Conservation (phyloP, 2,797 vertebrate genomes). For the Diceros bicornis region DNA sequence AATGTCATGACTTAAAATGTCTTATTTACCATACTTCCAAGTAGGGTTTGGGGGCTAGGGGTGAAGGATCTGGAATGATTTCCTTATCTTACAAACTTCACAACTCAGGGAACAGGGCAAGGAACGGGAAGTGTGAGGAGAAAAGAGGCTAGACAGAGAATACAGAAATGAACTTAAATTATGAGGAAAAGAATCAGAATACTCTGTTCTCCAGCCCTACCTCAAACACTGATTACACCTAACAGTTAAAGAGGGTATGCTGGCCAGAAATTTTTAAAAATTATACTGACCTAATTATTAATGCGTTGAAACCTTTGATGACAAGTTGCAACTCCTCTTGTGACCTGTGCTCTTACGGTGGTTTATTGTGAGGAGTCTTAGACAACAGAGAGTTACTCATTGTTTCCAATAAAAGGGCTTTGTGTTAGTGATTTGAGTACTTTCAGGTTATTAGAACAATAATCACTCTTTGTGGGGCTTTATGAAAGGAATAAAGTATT, state of each 20-base stretch:
- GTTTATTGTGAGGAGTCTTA: conserved; percentile 40
- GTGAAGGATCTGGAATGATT: conserved; percentile 15
- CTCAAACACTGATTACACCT: not conserved
- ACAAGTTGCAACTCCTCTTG: not conserved
- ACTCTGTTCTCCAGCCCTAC: not conserved
- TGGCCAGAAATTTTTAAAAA: not conserved
- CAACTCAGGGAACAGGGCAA: not conserved
- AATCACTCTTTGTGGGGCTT: not conserved
- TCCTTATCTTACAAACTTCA: conserved; percentile 9
- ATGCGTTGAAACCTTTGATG: conserved; percentile 18
- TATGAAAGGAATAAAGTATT: conserved; percentile 16
- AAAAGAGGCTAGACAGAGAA: not conserved
- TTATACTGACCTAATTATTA: not conserved
- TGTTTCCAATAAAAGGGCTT: conserved; percentile 49
- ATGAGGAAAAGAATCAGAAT: not conserved
- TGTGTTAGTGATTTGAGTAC: conserved; percentile 23
- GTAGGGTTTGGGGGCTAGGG: not conserved
- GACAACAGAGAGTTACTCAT: not conserved
- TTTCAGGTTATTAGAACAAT: conserved; percentile 20
- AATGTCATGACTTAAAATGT: conserved; percentile 34
- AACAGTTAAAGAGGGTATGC: not conserved
- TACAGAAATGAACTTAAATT: not conserved
- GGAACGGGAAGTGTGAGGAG: not conserved
- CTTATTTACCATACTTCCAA: not conserved
- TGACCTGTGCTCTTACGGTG: not conserved